Base-by-base conservation (phyloP, 2,797 vertebrate species). In the Vipera latastei region DNA sequence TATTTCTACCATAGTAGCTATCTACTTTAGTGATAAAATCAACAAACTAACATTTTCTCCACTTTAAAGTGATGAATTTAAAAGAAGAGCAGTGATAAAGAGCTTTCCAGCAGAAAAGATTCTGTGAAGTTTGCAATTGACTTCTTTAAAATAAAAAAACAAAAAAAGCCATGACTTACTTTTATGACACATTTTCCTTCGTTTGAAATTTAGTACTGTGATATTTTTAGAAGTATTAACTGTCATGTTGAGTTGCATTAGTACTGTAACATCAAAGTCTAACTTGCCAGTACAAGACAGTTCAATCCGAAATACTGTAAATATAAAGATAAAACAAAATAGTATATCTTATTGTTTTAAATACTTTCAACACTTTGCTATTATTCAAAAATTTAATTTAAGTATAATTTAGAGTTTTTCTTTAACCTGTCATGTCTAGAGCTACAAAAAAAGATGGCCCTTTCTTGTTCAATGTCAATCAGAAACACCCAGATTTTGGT, bases 101-200 rank as follows among this genome's bases (percentile, higher is more conserved):
- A 20, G 44, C 59, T 89, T 12, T 20, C n/a, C 57, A 83, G n/a
- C 3, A 16, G 18, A 91, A 57, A 44, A 6, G 0, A 48, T 93
- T 32, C 32, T 5, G 4, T 69, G 26, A 91, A 63, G 44, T 85
- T 44, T 89, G 48, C 13, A 85, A 38, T 3, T 85, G 20, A 3
- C 51, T n/a, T 14, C 22, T 89, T 89, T 61, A 38, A 92, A 51
- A 89, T 38, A 25, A 25, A 83, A 83, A 83, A 9, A 48, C 18
- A n/a, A 56, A 56, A 53, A 48, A 86, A 91, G 26, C 69, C 16
- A 91, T 22, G 48, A 0, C 99, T 98, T 98, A 99, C 99, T 98
- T 98, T 98, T 99, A 96, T 98, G 98, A 97, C 99, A 99, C 98
- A 99, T 99, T 99, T 99, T 99, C 99, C 99, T 99, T 96, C 99